A percentile compares a stretch with the other conserved stretches of the same genome.
Conservation (phyloP, 2,888 invertebrate genomes). For the Metacarcinus magister region DNA sequence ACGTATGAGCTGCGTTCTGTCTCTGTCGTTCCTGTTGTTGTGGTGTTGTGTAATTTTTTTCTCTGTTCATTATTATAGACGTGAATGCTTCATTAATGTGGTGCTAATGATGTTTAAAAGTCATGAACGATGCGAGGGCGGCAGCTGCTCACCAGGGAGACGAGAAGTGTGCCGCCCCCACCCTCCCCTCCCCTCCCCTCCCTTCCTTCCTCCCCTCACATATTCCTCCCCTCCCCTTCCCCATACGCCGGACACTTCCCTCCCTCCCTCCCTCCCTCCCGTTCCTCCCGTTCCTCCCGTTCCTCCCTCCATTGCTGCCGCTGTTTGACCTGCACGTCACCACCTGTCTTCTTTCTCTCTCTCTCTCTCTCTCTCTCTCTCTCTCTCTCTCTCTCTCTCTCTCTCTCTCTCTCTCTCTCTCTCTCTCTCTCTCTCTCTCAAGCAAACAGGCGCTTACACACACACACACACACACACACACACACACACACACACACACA, state of each 20-base stretch:
- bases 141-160: slow-evolving; percentile 19
- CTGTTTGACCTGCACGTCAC: slow-evolving; percentile 79
- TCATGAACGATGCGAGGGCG: slow-evolving; percentile 37
- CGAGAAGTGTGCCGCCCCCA: neutral
- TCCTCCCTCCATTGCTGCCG: slow-evolving; percentile 44
- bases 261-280: slow-evolving; percentile 16
- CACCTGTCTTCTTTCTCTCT: slow-evolving; percentile 50
- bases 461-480: slow-evolving; percentile 30
- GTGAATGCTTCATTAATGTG: slow-evolving; percentile 20
- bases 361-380: slow-evolving; percentile 57
- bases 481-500: slow-evolving; percentile 8
- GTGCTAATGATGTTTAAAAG: slow-evolving; percentile 5
- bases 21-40: neutral
- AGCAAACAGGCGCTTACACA: neutral
- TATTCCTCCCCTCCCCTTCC: neutral
- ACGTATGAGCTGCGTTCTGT: neutral
- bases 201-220: neutral
- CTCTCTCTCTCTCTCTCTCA: slow-evolving; percentile 27
- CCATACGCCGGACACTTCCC: slow-evolving; percentile 44
- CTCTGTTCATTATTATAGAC: neutral
- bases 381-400: slow-evolving; percentile 50
- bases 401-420: slow-evolving; percentile 48
- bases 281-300: neutral
- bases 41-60: neutral
- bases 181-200: neutral